These are phyloP conservation scores for Drosophila nr. perissopoda DNA, from an alignment of 2,888 invertebrate genomes.

Conservation along the genomic window DNA sequence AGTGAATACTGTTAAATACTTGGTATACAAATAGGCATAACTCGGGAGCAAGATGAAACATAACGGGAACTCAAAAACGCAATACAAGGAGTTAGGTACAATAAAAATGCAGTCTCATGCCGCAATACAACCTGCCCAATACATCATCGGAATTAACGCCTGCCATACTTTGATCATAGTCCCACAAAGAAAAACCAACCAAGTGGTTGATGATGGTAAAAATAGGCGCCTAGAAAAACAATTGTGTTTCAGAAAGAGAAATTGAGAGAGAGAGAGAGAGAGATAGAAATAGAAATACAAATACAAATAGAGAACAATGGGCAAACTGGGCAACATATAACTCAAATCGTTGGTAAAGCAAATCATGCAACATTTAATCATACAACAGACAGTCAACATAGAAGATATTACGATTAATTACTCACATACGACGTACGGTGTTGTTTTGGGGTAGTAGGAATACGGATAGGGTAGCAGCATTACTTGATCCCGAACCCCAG, in stretches of 20 bases:
- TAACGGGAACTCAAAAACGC: conserved; percentile 35
- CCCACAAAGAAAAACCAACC: conserved; percentile 91
- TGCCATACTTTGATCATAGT: conserved; percentile 92
- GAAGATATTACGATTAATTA: conserved; percentile 44
- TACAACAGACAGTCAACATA: conserved; percentile 19
- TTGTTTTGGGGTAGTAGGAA: conserved; percentile 1
- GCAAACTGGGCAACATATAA: conserved; percentile 10
- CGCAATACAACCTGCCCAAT: conserved; percentile 91
- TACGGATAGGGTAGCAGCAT: conserved; percentile 21
- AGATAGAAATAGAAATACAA: conserved; percentile 25
- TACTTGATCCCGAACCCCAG: conserved; percentile 12
- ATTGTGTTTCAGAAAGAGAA: conserved; percentile 49
- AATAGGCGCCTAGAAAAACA: conserved; percentile 87
- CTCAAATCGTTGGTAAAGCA: conserved; percentile 14
- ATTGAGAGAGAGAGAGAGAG: conserved; percentile 31
- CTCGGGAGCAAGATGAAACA: conserved; percentile 28
- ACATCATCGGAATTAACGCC: conserved; percentile 92
- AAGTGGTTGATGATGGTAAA: conserved; percentile 91
- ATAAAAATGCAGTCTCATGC: conserved; percentile 55
- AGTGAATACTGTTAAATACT: neutral
- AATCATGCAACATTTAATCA: conserved; percentile 34
- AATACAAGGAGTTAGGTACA: conserved; percentile 29
- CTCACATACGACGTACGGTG: conserved; percentile 51
- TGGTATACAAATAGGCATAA: conserved; percentile 12
- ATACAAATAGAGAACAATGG: conserved; percentile 4